Base-by-base conservation (phyloP, 1,140 invertebrate species). In the Leptinotarsa defecta region DNA sequence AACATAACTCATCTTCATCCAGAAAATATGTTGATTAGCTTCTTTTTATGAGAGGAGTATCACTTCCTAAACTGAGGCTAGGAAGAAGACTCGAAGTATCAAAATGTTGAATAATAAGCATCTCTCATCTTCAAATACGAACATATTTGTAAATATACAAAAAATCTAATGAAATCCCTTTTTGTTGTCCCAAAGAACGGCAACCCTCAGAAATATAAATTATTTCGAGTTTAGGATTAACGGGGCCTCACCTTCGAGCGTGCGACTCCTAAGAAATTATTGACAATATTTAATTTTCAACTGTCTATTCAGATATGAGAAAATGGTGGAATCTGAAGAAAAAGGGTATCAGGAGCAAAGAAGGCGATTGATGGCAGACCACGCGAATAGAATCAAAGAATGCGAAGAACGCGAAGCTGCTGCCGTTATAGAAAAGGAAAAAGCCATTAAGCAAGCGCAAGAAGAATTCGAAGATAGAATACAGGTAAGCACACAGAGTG, bases 291-390 rank as follows among this genome's bases (percentile, higher is more conserved):
- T 27, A 0, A n/a, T 69, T 20, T 57, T 70, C 6, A 34, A 34
- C 34, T 43, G 8, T 43, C 8, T 11, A 71, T 70, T 13, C 57
- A 88, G 87, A 61, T 86, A 88, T n/a, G 88, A 90, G 78, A 85
- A 88, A 13, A 86, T 90, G 77, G 81, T 89, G n/a, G 87, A 87
- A 77, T 85, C 88, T 62, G 87, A 90, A 76, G 87, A 89, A 75
- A 85, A 87, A 73, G 81, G 84, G 13, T 89, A 88, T 74, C 86
- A 89, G 72, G 88, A 90, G 68, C 86, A 89, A 80, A 83, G 87
- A 22, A 86, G 86, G 69, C 83, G 88, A 62, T 75, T 90, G 4
- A 77, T 86, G n/a, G 83, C 83, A 20, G 89, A 90, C 19, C 86
- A 87, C 68, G 76, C 81, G 11, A 76, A 78, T n/a, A 75, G 81